Base-by-base conservation (phyloP, 1,140 invertebrate genomes). In the Scaptomyza pallida region DNA sequence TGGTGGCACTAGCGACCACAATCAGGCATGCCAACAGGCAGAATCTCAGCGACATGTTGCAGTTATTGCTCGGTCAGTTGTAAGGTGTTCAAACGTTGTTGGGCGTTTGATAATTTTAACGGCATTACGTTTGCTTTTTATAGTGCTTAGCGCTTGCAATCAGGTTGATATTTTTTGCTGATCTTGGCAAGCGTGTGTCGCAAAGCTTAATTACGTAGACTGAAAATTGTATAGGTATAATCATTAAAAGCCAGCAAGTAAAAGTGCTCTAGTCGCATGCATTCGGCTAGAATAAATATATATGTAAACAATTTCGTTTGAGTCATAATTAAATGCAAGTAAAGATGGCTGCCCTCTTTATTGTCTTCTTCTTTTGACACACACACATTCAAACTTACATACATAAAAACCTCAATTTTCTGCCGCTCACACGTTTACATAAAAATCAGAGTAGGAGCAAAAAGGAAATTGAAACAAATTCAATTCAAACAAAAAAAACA, bases 1-100 rank as follows among this genome's bases (percentile, higher is more conserved):
- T 88, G 52, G 48, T 40, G 81, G 81, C 81, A 41, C 59, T 63
- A 43, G 68, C 64, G 16, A 50, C 73, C 33, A 65, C 78, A 55
- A 80, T 10, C 2, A 90, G 81, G 74, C 85, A 89, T 26, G 76
- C 81, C 50, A 90, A 15, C 23, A 90, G 67, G 55, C 78, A 90
- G 26, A 88, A 55, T 52, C 62, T 51, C 35, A 88, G 56, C 37
- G 74, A 88, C 81, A 86, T 86, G 6, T 16, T 86, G 62, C 43
- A 54, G 13, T 15, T 41, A 17, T 37, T 30, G 26, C 26, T 30
- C 9, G 13, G 3, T 30, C 33, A 60, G 56, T 23, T 65, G 54
- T 52, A 65, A 21, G 54, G 54, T 51, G 81, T 75, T 77, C 80
- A 86, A 85, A 85, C 80, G 81, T 64, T 64, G 62, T 62, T 63